Evolutionary conservation across 2,113 vertebrate species (phyloP), one percentile per base, ranked within the genome.

Genomic region (Ictalurus punctatus): DNA sequence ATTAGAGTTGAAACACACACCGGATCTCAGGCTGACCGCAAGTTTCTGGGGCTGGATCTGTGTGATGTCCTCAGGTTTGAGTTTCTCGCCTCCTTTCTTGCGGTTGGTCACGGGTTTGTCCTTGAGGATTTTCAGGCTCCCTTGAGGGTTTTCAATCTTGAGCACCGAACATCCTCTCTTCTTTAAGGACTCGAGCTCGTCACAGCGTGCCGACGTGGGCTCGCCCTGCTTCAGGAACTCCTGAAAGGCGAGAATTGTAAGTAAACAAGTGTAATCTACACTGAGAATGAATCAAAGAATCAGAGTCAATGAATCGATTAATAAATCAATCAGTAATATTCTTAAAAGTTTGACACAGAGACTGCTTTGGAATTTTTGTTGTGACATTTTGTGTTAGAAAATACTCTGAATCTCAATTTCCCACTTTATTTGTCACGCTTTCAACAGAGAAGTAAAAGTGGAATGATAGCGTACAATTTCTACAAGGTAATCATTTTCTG

Each of bases 31-130:
- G 0, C 94, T 95, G 88, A 99, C 91, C 2, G 93, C 93, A 78
- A 99, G 90, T 91, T 99, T 98, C 93, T 99, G 98, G 0, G 98
- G 98, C 88, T 98, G 97, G 91, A 99, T 97, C 94, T 99, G 98
- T 0, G 98, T 99, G 91, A 99, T 99, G 81, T 98, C 96, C 86
- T 98, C 96, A 0, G 97, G 96, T 67, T 92, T 95, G 67, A 98
- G 95, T 58, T 97, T 98, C 90, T 95, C 96, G 10, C 89, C 93
- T 9, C 96, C 96, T 93, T 96, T 97, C 87, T 95, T 97, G 89
- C 97, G 97, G 91, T 98, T 96, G 0, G 98, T 99, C 85, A 99
- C 97, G 1, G 95, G 92, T 90, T 94, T 97, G 86, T 99, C 87
- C 92, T 94, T 94, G 13, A 94, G 76, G 52, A 96, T 87, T 0